A percentile compares a stretch with the other conserved stretches of the same genome.
phyloP scores from a whole-genome alignment of 2,888 invertebrate genomes.

The Julus scandinavius region DNA sequence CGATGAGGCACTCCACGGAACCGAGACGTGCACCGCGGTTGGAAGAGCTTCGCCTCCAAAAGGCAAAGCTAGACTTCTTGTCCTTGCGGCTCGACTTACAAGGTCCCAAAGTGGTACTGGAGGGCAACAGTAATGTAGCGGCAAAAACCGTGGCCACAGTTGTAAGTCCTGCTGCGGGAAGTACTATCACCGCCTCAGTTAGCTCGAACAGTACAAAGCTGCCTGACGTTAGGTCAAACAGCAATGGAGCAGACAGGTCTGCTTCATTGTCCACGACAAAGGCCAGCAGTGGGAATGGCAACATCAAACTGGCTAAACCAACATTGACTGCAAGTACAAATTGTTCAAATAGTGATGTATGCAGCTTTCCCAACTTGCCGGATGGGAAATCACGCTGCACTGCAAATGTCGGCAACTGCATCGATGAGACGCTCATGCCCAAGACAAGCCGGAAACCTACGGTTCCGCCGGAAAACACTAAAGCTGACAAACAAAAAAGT shows the following conservation, averaged over 20 bases:
- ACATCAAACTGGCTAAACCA: not conserved
- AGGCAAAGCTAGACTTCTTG: constrained; percentile 15
- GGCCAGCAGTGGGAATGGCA: not conserved
- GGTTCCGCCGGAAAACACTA: not conserved
- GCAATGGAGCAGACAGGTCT: not conserved
- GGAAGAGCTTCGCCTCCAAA: constrained; percentile 43
- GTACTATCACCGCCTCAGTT: not conserved
- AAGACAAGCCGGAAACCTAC: not conserved
- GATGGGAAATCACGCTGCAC: not conserved
- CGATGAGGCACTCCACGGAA: constrained; percentile 36
- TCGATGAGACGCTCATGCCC: not conserved
- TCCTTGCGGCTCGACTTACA: constrained; percentile 17
- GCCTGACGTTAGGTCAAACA: not conserved
- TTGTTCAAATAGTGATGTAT: not conserved
- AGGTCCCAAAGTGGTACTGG: not conserved
- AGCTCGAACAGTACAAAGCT: not conserved
- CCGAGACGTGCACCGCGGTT: constrained; percentile 25
- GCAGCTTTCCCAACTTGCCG: not conserved
- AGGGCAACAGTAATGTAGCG: not conserved
- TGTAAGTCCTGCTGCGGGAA: not conserved
- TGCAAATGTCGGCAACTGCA: too few relatives aligned
- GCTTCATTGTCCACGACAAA: not conserved
- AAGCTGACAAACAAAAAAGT: not conserved
- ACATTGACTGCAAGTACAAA: not conserved
- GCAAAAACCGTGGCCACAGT: not conserved